Percentiles rank a stretch among this genome's conserved stretches.
Conservation (phyloP, 2,888 invertebrate genomes). For the Rhopalosiphum nymphaeae region DNA sequence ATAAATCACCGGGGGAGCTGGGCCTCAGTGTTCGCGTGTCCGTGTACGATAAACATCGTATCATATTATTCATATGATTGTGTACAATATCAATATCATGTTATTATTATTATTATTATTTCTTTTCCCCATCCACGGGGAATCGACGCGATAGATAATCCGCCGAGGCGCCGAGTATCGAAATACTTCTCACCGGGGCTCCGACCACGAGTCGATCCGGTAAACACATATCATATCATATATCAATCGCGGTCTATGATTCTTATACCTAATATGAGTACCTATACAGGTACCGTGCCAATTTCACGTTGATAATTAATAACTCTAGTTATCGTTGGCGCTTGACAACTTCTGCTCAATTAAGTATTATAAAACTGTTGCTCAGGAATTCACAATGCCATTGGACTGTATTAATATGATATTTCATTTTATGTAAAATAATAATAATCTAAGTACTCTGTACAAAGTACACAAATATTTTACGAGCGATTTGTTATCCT, state of each 20-base stretch:
- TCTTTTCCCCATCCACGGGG: background rate
- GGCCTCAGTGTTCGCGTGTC: slow-evolving; percentile 34
- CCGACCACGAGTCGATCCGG: background rate
- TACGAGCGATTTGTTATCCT: background rate
- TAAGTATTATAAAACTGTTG: background rate
- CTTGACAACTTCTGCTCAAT: slow-evolving; percentile 3
- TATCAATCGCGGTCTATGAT: background rate
- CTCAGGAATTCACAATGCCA: background rate
- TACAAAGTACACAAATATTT: background rate
- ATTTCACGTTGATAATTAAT: slow-evolving; percentile 33
- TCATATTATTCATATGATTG: background rate
- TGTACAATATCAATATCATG: background rate
- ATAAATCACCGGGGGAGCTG: slow-evolving; percentile 52
- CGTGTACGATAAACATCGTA: slow-evolving; percentile 50
- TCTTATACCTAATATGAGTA: background rate
- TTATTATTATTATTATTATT: background rate
- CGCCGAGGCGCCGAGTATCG: background rate
- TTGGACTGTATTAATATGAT: background rate
- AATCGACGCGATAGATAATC: background rate
- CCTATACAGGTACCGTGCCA: background rate
- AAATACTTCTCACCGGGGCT: slow-evolving; percentile 37
- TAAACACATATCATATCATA: background rate
- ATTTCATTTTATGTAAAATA: background rate
- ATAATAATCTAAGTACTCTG: background rate
- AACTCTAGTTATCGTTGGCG: slow-evolving; percentile 12